Evolutionary conservation across 2,888 invertebrate species (phyloP).

Genomic region (Formica aserva): DNA sequence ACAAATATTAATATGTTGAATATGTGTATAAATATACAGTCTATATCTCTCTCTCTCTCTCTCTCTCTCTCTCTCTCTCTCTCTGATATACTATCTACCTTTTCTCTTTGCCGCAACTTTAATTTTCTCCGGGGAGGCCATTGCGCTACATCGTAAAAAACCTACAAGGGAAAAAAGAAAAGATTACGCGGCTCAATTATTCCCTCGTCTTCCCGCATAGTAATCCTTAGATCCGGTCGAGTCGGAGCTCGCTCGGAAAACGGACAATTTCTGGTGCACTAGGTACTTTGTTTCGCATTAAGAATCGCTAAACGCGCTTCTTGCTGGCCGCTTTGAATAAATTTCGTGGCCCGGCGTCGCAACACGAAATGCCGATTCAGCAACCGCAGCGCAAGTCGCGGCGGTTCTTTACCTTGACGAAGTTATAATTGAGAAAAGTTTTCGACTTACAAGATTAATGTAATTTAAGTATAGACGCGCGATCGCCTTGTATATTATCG

Average conservation of each 20-base stretch:
- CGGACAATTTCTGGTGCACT: slow-evolving; percentile 33
- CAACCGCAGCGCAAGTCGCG: not conserved
- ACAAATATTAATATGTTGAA: not conserved
- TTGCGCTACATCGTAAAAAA: slow-evolving; percentile 43
- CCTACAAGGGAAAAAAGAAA: slow-evolving; percentile 32
- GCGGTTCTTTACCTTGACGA: slow-evolving; percentile 1
- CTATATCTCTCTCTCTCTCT: not conserved
- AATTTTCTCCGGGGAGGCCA: slow-evolving; percentile 41
- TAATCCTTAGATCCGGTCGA: slow-evolving; percentile 47
- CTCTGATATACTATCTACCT: slow-evolving; percentile 27
- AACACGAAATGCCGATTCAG: slow-evolving; percentile 40
- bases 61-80: not conserved
- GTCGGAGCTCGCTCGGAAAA: slow-evolving; percentile 17
- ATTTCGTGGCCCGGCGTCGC: slow-evolving; percentile 32
- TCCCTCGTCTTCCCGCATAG: slow-evolving; percentile 47
- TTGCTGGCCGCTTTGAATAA: slow-evolving; percentile 45
- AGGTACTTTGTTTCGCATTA: slow-evolving; percentile 53
- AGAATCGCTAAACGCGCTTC: slow-evolving; percentile 48
- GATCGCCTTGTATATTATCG: slow-evolving; percentile 18
- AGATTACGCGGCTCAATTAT: slow-evolving; percentile 51
- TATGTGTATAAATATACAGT: slow-evolving; percentile 3
- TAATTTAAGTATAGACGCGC: slow-evolving; percentile 24
- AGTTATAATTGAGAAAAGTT: slow-evolving; percentile 54
- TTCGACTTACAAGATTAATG: slow-evolving; percentile 39
- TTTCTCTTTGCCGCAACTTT: slow-evolving; percentile 31